These are phyloP conservation scores for Taenaris catops DNA, from an alignment of 2,888 invertebrate species.

Conservation along the genomic window DNA sequence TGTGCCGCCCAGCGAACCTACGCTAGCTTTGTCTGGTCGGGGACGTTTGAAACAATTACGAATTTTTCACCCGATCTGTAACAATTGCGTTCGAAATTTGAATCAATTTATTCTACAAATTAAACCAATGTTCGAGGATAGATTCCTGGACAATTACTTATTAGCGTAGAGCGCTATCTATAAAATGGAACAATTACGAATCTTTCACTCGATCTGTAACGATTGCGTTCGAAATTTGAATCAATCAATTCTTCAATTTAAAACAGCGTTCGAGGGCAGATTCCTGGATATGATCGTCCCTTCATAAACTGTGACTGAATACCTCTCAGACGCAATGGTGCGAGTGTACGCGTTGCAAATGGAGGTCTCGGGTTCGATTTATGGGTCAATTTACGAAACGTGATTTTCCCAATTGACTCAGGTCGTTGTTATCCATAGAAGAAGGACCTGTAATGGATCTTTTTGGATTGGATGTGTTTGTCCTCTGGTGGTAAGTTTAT, in stretches of 20 bases:
- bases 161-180: too few species aligned
- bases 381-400: too few species aligned
- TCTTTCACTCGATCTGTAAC: constrained; percentile 6
- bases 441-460: too few species aligned
- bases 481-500: too few species aligned
- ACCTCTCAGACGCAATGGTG: not conserved
- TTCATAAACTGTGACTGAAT: not conserved
- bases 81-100: not conserved
- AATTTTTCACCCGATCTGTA: constrained; percentile 5
- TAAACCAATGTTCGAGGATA: not conserved
- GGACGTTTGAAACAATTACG: constrained; percentile 7
- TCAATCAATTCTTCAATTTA: not conserved
- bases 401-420: too few species aligned
- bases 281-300: not conserved
- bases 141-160: not conserved
- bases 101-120: not conserved
- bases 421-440: too few species aligned
- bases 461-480: too few species aligned
- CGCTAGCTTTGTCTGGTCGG: constrained; percentile 9
- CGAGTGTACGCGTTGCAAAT: not conserved
- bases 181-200: constrained; percentile 5
- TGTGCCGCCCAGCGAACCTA: constrained; percentile 45
- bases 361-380: too few species aligned
- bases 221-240: not conserved
- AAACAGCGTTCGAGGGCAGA: not conserved